phyloP scores from a whole-genome alignment of 2,113 vertebrate species.

The Pterocles burchelli region DNA sequence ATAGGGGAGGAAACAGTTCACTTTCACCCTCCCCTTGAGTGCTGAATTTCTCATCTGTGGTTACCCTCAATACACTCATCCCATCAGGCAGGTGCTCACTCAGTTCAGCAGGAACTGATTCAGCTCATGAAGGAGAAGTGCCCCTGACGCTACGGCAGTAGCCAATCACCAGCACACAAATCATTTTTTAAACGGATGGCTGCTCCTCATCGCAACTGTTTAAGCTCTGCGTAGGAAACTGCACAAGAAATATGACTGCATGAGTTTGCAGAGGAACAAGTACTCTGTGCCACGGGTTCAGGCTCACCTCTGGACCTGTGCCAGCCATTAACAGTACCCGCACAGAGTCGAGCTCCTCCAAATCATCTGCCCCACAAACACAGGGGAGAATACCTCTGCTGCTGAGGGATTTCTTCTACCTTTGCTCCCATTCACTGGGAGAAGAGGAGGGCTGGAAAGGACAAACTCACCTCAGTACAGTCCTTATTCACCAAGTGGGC shows the following conservation, averaged over 20 bases:
- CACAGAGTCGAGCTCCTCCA: background rate
- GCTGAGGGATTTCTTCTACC: background rate
- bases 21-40: background rate
- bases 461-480: background rate
- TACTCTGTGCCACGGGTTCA: accelerated
- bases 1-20: background rate
- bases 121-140: background rate
- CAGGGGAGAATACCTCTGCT: background rate
- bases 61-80: background rate
- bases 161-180: conserved; percentile 25
- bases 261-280: background rate
- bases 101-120: background rate
- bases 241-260: accelerated
- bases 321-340: background rate
- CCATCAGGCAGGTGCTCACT: background rate
- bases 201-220: background rate
- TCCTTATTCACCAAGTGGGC: background rate
- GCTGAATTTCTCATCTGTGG: background rate
- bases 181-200: background rate
- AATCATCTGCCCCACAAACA: background rate
- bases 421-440: accelerated
- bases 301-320: background rate
- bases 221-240: background rate
- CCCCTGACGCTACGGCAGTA: background rate
- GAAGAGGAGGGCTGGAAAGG: too few relatives aligned